A percentile compares a stretch with the other conserved stretches of the same genome.
Conservation (phyloP, 2,113 vertebrate species). For the Chaetura pelagica region DNA sequence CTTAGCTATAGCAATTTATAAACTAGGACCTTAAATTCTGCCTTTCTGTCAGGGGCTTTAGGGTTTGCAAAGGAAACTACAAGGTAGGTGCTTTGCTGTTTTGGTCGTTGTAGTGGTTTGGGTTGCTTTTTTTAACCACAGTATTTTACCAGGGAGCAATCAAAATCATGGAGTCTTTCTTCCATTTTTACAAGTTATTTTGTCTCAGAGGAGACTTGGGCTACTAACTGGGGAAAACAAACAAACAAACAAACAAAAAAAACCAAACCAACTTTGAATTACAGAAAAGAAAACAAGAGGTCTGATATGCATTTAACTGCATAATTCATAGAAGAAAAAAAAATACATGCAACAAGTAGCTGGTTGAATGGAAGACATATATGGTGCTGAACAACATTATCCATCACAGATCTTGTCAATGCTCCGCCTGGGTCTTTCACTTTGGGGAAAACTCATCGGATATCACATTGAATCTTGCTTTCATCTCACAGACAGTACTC, state of each 20-base stretch:
- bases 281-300: neutral
- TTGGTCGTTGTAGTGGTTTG: neutral
- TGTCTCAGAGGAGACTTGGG: neutral
- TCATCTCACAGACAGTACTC: neutral
- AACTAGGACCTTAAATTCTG: neutral
- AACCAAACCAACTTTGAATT: neutral
- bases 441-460: neutral
- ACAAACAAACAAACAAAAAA: neutral
- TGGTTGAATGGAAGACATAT: neutral
- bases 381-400: neutral
- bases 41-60: neutral
- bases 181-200: neutral
- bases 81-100: neutral
- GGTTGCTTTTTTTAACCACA: neutral
- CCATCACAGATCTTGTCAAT: neutral
- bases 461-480: neutral
- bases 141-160: neutral
- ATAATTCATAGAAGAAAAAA: neutral
- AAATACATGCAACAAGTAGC: neutral
- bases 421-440: neutral
- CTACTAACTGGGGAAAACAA: neutral
- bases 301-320: neutral
- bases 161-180: neutral
- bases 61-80: neutral
- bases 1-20: constrained; percentile 25